A percentile compares a stretch with the other conserved stretches of the same genome.
Conservation (phyloP, 2,113 vertebrate genomes). For the Percina caprodes region DNA sequence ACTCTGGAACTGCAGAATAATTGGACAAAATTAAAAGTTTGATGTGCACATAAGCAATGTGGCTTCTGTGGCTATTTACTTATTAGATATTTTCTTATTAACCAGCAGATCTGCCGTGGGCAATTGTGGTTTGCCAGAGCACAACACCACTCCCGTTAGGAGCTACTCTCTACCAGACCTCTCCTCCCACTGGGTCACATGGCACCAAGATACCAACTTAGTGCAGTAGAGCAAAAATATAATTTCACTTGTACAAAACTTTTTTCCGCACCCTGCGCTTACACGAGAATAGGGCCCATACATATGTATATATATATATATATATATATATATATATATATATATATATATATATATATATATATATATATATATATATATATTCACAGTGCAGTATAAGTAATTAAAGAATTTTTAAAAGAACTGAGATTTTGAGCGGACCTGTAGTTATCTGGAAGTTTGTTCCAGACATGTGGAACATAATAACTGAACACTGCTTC, state of each 20-base stretch:
- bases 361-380: too few relatives aligned
- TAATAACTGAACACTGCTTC: too few relatives aligned
- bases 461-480: too few relatives aligned
- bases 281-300: too few relatives aligned
- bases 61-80: constrained; percentile 3
- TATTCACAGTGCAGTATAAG: too few relatives aligned
- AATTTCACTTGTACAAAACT: background rate
- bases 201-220: background rate
- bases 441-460: too few relatives aligned
- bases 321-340: too few relatives aligned
- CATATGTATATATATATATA: too few relatives aligned
- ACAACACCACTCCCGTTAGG: background rate
- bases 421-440: background rate
- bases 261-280: background rate
- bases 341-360: too few relatives aligned
- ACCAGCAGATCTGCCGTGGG: background rate
- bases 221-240: background rate
- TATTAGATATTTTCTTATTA: background rate
- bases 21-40: background rate
- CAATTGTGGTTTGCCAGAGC: background rate
- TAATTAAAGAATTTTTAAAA: too few relatives aligned
- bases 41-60: background rate
- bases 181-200: background rate
- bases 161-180: background rate
- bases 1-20: background rate